A percentile compares a stretch with the other conserved stretches of the same genome.
These are phyloP conservation scores for Leuciscus waleckii DNA, from an alignment of 2,797 vertebrate species.

Conservation along the genomic window DNA sequence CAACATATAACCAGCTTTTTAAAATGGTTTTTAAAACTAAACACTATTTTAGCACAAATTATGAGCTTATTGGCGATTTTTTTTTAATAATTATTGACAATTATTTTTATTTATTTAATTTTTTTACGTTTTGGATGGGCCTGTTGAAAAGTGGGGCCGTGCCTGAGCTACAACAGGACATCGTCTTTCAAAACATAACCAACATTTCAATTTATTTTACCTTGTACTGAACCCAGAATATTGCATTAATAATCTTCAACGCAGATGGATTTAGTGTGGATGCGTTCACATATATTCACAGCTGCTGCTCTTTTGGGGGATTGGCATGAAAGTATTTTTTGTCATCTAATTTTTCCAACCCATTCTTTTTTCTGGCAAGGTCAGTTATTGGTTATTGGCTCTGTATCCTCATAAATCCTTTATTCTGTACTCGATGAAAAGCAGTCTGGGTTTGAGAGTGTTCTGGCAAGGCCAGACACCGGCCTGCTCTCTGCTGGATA, in stretches of 20 bases:
- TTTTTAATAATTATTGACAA: too few relatives aligned
- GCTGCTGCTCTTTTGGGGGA: conserved; percentile 7
- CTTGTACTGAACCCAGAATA: not conserved
- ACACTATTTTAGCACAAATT: too few relatives aligned
- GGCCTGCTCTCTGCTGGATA: conserved; percentile 1
- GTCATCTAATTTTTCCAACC: not conserved
- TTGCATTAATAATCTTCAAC: not conserved
- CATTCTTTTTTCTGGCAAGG: conserved; percentile 25
- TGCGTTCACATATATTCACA: not conserved
- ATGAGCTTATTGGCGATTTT: too few relatives aligned
- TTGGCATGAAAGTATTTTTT: conserved; percentile 26
- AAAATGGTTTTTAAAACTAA: too few relatives aligned
- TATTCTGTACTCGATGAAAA: conserved; percentile 43
- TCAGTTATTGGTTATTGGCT: conserved; percentile 46
- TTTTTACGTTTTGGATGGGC: too few relatives aligned
- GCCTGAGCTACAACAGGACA: too few relatives aligned
- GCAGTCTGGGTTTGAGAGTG: conserved; percentile 27
- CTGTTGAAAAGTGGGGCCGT: too few relatives aligned
- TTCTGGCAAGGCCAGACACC: conserved; percentile 13
- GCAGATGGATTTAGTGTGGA: not conserved
- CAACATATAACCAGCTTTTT: too few relatives aligned
- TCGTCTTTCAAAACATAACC: too few relatives aligned
- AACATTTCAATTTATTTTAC: not conserved
- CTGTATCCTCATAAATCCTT: conserved; percentile 39
- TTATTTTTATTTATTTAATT: too few relatives aligned